Percentiles rank a stretch among this genome's conserved stretches.
Conservation (phyloP, 1,140 invertebrate genomes). For the Brachionus asplanchnoidis region DNA sequence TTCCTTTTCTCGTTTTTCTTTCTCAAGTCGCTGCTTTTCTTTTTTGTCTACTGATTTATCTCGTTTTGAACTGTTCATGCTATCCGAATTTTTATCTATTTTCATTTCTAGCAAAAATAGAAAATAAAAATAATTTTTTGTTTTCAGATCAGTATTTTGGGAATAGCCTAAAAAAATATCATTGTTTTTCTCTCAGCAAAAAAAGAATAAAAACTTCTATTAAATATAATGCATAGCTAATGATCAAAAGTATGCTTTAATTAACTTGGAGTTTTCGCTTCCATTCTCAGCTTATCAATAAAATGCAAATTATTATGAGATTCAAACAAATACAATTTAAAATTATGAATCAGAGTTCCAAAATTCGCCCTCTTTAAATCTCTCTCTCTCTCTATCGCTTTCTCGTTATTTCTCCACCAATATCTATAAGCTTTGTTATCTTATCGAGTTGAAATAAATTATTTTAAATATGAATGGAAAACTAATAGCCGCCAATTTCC, state of each 20-base stretch:
- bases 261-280: not conserved
- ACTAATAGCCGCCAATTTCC: not conserved
- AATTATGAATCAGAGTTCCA: not conserved
- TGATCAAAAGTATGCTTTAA: not conserved
- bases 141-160: not conserved
- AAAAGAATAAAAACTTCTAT: not conserved
- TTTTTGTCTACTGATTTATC: conserved; percentile 28
- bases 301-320: not conserved
- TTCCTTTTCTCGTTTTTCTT: conserved; percentile 30
- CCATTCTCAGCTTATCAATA: not conserved
- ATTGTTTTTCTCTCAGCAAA: not conserved
- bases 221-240: not conserved
- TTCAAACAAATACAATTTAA: not conserved
- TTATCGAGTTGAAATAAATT: conserved; percentile 12
- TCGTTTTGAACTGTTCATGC: not conserved
- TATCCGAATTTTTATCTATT: conserved; percentile 23
- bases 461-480: not conserved
- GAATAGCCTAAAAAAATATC: not conserved
- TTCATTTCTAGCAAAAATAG: conserved; percentile 9
- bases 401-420: not conserved
- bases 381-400: not conserved
- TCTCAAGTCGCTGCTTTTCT: conserved; percentile 7
- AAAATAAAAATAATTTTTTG: not conserved
- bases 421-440: not conserved
- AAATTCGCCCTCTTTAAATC: not conserved